Percentiles rank a stretch among this genome's conserved stretches.
phyloP scores from a whole-genome alignment of 92 coral and sea anemone species.

The Heteractis magnifica region DNA sequence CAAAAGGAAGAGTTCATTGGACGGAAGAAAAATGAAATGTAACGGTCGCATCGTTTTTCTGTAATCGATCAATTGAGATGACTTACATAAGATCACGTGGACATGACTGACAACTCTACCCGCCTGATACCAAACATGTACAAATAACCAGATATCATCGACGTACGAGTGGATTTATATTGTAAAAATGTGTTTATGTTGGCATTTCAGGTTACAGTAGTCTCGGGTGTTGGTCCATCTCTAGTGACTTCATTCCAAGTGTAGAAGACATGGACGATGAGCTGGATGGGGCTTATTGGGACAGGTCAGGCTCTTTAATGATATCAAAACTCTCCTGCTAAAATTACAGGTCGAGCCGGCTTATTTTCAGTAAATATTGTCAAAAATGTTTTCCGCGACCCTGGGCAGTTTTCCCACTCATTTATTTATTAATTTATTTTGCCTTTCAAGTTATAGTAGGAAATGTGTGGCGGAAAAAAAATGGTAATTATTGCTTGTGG shows the following conservation, averaged over 20 bases:
- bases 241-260: conserved; percentile 40
- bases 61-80: background rate
- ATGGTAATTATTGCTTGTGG: no score
- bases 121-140: no score
- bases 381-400: no score
- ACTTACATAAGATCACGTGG: background rate
- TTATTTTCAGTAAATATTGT: no score
- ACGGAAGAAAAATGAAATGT: no score
- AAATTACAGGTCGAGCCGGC: background rate
- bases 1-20: no score
- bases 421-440: no score
- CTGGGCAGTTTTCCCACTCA: no score
- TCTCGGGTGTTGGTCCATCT: conserved; percentile 87
- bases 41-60: no score
- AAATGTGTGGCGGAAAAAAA: no score
- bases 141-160: background rate
- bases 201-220: conserved; percentile 52
- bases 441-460: no score
- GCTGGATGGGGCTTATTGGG: conserved; percentile 90
- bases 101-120: background rate
- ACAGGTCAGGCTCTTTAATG: conserved; percentile 56
- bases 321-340: background rate
- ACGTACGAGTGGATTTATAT: background rate
- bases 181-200: background rate
- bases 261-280: conserved; percentile 77